Conservation (phyloP, 1,140 invertebrate genomes). For the Drosophila micromelanica region DNA sequence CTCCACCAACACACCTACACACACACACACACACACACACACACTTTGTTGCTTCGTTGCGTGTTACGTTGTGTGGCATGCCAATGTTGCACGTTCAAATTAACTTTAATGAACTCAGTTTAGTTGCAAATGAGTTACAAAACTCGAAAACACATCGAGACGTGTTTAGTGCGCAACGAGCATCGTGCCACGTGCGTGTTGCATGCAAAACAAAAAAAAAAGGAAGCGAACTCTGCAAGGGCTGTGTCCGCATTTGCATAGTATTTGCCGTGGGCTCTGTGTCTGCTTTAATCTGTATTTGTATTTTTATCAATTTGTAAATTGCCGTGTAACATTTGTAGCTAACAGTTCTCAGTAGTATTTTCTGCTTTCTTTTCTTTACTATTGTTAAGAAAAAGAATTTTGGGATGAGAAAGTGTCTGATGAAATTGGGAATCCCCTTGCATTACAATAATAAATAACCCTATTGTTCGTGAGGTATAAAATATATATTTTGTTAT, state of each 20-base stretch:
- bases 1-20: too few species aligned
- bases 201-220: conserved; percentile 5
- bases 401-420: too few species aligned
- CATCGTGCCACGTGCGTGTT: conserved; percentile 15
- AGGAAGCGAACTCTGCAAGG: background rate
- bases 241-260: background rate
- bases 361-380: too few species aligned
- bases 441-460: too few species aligned
- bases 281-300: conserved; percentile 13
- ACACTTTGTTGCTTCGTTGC: conserved; percentile 33
- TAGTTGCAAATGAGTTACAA: conserved; percentile 82
- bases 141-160: conserved; percentile 81
- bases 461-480: too few species aligned
- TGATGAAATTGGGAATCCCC: too few species aligned
- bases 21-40: background rate
- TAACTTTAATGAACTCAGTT: conserved; percentile 83
- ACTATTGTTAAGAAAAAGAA: too few species aligned
- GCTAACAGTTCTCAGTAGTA: background rate
- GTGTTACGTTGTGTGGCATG: conserved; percentile 58
- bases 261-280: background rate
- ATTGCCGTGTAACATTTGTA: background rate
- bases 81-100: conserved; percentile 81
- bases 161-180: conserved; percentile 66
- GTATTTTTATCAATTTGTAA: conserved; percentile 7
- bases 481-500: too few species aligned